phyloP scores from a whole-genome alignment of 92 coral and sea anemone species.

The Meandrina meandrites region DNA sequence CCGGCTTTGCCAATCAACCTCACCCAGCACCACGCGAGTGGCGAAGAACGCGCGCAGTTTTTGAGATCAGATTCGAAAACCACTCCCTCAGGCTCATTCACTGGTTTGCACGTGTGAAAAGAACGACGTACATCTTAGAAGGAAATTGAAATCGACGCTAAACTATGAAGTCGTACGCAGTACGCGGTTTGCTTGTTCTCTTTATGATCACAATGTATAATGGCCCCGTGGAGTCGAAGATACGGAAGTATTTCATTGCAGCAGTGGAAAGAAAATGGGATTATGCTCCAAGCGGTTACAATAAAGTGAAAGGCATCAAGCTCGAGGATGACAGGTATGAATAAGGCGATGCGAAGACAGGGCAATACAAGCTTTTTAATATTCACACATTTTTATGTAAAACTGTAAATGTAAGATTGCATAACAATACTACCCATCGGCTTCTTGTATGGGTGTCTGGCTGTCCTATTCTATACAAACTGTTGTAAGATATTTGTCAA shows the following conservation, averaged over 20 bases:
- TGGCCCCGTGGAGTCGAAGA: neutral
- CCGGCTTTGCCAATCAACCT: too few species aligned
- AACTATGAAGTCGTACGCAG: slow-evolving; percentile 10
- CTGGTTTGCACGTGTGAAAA: neutral
- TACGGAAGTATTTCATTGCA: slow-evolving; percentile 75
- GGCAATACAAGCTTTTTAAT: neutral
- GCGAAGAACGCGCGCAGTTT: neutral
- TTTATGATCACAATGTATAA: neutral
- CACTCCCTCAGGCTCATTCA: neutral
- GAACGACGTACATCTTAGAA: neutral
- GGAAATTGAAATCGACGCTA: neutral
- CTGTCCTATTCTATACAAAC: too few species aligned
- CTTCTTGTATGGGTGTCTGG: too few species aligned
- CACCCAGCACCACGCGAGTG: too few species aligned
- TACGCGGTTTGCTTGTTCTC: neutral
- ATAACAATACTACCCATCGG: too few species aligned
- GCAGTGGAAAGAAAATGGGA: slow-evolving; percentile 84
- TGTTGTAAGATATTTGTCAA: too few species aligned
- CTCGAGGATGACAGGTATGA: slow-evolving; percentile 76
- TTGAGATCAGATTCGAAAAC: neutral
- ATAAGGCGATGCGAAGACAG: neutral
- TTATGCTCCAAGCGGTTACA: slow-evolving; percentile 86
- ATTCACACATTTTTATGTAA: too few species aligned
- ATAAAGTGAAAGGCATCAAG: slow-evolving; percentile 68
- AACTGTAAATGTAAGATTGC: too few species aligned